Percentiles rank a stretch among this genome's conserved stretches.
phyloP scores from a whole-genome alignment of 1,140 invertebrate species.

The Scaptodrosophila lebanonensis region DNA sequence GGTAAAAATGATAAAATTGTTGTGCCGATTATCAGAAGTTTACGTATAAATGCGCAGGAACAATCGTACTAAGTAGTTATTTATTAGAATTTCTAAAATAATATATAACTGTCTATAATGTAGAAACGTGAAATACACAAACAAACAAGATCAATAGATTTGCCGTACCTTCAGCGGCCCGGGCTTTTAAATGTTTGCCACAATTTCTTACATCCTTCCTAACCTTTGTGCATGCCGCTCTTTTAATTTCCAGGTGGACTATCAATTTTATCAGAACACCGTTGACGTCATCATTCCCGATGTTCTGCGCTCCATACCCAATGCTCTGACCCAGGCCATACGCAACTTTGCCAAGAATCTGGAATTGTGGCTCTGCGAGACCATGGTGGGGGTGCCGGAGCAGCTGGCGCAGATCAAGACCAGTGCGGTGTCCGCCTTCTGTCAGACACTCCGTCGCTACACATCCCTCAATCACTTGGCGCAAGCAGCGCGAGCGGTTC shows the following conservation, averaged over 20 bases:
- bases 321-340: constrained; percentile 94
- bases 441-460: constrained; percentile 95
- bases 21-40: too few species aligned
- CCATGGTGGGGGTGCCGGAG: constrained; percentile 91
- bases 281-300: constrained; percentile 97
- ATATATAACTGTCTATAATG: too few species aligned
- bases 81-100: too few species aligned
- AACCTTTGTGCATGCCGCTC: too few species aligned
- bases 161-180: too few species aligned
- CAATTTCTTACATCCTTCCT: too few species aligned
- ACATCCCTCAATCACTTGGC: constrained; percentile 99
- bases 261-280: constrained; percentile 96
- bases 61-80: too few species aligned
- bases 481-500: constrained; percentile 93
- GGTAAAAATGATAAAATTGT: too few species aligned
- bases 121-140: too few species aligned
- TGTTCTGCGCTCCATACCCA: constrained; percentile 95
- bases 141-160: too few species aligned
- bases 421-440: constrained; percentile 92
- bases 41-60: too few species aligned
- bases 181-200: too few species aligned
- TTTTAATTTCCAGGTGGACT: constrained; percentile 83
- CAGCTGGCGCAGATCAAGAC: constrained; percentile 91
- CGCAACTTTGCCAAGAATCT: constrained; percentile 94
- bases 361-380: constrained; percentile 91